Percentiles rank a stretch among this genome's conserved stretches.
Conservation (phyloP, 2,113 vertebrate species). For the Coturnix japonica region DNA sequence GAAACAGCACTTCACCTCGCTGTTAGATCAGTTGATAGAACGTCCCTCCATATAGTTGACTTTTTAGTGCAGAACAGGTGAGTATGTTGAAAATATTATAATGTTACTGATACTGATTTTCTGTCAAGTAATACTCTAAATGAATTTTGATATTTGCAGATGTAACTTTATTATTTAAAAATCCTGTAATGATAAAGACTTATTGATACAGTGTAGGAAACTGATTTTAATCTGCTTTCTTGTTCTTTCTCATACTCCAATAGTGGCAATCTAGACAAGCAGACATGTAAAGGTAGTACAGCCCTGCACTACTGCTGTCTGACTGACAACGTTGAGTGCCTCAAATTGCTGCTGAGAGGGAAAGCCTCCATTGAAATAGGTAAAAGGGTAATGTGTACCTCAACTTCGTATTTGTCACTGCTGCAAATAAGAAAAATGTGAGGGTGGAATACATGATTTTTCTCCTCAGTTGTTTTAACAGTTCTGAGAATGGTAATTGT, state of each 20-base stretch:
- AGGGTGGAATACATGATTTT: not conserved
- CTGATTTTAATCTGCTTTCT: not conserved
- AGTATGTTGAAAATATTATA: not conserved
- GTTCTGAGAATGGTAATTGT: not conserved
- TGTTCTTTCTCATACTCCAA: slow-evolving; percentile 20
- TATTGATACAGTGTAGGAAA: not conserved
- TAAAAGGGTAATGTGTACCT: slow-evolving; percentile 71
- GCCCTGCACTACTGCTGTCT: slow-evolving; percentile 97
- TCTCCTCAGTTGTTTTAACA: not conserved
- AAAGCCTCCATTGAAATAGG: slow-evolving; percentile 90
- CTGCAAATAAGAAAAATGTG: not conserved
- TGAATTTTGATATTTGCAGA: not conserved
- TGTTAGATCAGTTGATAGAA: slow-evolving; percentile 92
- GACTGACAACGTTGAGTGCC: slow-evolving; percentile 93
- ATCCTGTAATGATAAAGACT: not conserved
- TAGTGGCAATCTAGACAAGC: slow-evolving; percentile 91
- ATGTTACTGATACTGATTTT: not conserved
- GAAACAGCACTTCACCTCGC: slow-evolving; percentile 95
- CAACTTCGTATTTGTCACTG: not conserved
- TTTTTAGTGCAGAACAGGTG: slow-evolving; percentile 97
- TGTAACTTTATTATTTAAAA: not conserved
- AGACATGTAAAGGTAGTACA: slow-evolving; percentile 90
- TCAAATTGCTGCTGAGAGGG: slow-evolving; percentile 93
- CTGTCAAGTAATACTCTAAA: not conserved
- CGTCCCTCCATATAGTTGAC: slow-evolving; percentile 96